Conservation (phyloP, 2,888 invertebrate genomes). For the Melipona bicolor region DNA sequence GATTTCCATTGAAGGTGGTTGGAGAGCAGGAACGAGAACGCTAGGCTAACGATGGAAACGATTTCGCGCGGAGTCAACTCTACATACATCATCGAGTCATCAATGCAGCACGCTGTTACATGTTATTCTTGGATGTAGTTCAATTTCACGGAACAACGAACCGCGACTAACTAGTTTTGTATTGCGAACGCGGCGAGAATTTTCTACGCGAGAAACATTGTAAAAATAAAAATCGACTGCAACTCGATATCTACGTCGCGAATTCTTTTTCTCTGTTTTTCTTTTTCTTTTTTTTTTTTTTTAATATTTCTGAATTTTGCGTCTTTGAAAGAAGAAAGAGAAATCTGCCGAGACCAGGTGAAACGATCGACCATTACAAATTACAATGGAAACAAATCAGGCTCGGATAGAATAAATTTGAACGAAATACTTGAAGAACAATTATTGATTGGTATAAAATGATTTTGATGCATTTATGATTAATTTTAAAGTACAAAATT, state of each 20-base stretch:
- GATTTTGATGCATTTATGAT: too few species aligned
- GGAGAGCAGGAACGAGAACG: neutral
- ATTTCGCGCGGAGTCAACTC: constrained; percentile 23
- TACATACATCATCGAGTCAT: constrained; percentile 28
- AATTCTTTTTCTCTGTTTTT: neutral
- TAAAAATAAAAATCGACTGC: constrained; percentile 1
- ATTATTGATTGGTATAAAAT: too few species aligned
- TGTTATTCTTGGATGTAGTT: constrained; percentile 50
- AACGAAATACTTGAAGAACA: too few species aligned
- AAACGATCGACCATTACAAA: neutral
- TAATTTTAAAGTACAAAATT: too few species aligned
- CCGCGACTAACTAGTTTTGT: neutral
- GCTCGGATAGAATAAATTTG: too few species aligned
- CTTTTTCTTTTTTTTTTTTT: neutral
- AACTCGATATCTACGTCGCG: neutral
- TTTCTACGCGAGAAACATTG: neutral
- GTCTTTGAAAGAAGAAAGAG: neutral
- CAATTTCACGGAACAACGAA: constrained; percentile 43
- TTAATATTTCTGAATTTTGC: too few species aligned
- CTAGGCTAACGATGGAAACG: constrained; percentile 7
- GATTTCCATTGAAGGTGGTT: neutral
- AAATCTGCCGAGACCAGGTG: neutral
- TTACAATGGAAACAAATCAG: neutral
- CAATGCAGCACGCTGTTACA: constrained; percentile 17
- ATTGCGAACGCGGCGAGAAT: neutral